These are phyloP conservation scores for Lithosia quadra DNA, from an alignment of 2,888 invertebrate species.

Conservation along the genomic window DNA sequence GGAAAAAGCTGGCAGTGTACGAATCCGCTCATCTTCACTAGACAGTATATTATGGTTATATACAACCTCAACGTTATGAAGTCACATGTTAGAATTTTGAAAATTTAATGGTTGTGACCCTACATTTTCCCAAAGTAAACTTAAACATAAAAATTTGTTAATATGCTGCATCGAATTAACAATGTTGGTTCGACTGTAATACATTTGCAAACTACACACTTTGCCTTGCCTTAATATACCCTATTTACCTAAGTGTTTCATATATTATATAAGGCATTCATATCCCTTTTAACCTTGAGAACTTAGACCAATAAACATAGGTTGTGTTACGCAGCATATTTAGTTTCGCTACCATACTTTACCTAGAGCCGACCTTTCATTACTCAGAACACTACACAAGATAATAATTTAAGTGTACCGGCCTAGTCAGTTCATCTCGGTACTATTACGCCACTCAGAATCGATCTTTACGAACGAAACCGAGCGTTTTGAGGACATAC, in stretches of 20 bases:
- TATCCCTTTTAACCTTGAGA: not conserved
- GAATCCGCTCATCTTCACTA: too few relatives aligned
- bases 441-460: conserved; percentile 58
- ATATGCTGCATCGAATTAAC: not conserved
- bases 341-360: not conserved
- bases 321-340: not conserved
- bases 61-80: too few relatives aligned
- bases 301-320: not conserved
- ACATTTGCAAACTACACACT: not conserved
- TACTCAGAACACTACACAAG: conserved; percentile 11
- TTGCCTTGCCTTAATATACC: not conserved
- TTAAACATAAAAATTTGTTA: not conserved
- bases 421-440: conserved; percentile 42
- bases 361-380: not conserved
- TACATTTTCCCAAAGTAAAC: not conserved
- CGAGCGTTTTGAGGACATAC: conserved; percentile 66
- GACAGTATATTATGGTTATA: too few relatives aligned
- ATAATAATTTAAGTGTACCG: conserved; percentile 25
- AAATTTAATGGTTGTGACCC: too few relatives aligned
- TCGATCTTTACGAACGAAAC: conserved; percentile 77
- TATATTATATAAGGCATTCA: not conserved
- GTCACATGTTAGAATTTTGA: not conserved
- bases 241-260: not conserved
- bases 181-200: not conserved
- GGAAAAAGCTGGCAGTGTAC: too few relatives aligned